Percentiles rank a stretch among this genome's conserved stretches.
Evolutionary conservation across 2,888 invertebrate species (phyloP).

Genomic region (Heliothis peltigera): DNA sequence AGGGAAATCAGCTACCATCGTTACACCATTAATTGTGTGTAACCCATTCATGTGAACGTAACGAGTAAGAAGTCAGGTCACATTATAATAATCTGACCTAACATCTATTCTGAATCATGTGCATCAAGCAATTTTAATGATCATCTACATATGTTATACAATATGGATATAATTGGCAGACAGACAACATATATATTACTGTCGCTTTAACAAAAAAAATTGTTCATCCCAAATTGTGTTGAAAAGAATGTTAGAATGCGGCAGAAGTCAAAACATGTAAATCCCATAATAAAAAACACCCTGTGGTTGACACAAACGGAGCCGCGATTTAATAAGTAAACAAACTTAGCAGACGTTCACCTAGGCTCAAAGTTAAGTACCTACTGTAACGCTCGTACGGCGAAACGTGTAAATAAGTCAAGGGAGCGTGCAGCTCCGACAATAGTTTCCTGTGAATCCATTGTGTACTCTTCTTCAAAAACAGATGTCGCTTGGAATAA

Average conservation of each 20-base stretch:
- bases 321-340: slow-evolving; percentile 46
- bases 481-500: slow-evolving; percentile 62
- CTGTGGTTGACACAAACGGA: slow-evolving; percentile 22
- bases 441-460: slow-evolving; percentile 56
- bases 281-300: slow-evolving; percentile 11
- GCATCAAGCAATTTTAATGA: slow-evolving; percentile 22
- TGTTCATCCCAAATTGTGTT: too few species aligned
- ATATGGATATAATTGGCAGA: slow-evolving; percentile 9
- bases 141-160: slow-evolving; percentile 24
- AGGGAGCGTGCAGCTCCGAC: slow-evolving; percentile 46
- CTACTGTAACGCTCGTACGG: slow-evolving; percentile 25
- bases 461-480: slow-evolving; percentile 62
- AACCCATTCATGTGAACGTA: slow-evolving; percentile 39
- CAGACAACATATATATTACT: not conserved
- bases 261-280: not conserved
- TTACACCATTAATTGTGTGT: slow-evolving; percentile 34
- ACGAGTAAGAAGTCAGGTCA: slow-evolving; percentile 31
- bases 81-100: slow-evolving; percentile 40
- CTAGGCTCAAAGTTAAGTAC: slow-evolving; percentile 40
- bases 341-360: slow-evolving; percentile 41
- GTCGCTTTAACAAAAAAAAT: too few species aligned
- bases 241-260: too few species aligned
- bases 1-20: slow-evolving; percentile 38
- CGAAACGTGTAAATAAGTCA: slow-evolving; percentile 56
- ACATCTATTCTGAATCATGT: slow-evolving; percentile 37